phyloP scores from a whole-genome alignment of 64 coral and sea anemone genomes.

The Stichodactyla helianthus region DNA sequence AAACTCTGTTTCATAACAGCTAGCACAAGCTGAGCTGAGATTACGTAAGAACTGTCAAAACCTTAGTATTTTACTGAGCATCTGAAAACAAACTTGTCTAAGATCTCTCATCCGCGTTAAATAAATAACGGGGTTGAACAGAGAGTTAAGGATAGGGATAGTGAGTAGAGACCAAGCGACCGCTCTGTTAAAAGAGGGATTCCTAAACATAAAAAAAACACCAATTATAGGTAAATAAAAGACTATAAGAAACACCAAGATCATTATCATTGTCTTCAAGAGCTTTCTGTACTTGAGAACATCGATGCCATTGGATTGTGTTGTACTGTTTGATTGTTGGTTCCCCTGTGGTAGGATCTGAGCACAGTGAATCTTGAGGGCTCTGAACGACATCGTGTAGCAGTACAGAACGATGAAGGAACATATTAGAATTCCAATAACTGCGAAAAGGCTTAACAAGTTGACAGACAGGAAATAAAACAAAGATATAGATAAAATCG shows the following conservation, averaged over 20 bases:
- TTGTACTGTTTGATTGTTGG: too few species aligned
- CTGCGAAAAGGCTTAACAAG: background rate
- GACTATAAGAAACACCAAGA: background rate
- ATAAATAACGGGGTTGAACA: background rate
- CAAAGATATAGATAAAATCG: background rate
- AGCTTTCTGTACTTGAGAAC: conserved; percentile 16
- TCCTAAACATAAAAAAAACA: background rate
- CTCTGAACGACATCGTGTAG: background rate
- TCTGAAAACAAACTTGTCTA: background rate
- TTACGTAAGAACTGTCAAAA: background rate
- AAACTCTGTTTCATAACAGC: too few species aligned
- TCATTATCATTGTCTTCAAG: background rate
- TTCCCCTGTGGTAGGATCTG: too few species aligned
- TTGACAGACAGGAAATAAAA: background rate
- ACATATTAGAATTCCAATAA: background rate
- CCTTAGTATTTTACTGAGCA: background rate
- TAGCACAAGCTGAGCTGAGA: too few species aligned
- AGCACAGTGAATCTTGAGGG: conserved; percentile 1
- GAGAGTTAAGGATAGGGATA: background rate
- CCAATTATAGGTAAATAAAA: background rate
- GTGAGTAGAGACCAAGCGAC: background rate
- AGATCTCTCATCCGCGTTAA: background rate
- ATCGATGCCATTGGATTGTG: too few species aligned
- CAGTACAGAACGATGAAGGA: background rate
- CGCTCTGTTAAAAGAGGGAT: background rate